Base-by-base conservation (phyloP, 2,113 vertebrate species). In the Hyaena hyaena region DNA sequence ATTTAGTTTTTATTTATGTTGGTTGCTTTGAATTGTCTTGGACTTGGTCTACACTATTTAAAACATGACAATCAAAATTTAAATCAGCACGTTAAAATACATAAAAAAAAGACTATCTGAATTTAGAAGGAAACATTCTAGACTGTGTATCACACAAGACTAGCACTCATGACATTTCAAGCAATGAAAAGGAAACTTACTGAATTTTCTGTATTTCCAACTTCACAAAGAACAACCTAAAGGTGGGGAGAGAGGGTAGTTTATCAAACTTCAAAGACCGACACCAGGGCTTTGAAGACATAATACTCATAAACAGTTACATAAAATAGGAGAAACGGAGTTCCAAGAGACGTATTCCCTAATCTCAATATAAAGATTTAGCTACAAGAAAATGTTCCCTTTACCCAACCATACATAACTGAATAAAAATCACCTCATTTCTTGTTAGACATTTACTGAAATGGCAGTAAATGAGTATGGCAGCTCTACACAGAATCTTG, bases 1-100 rank as follows among this genome's bases (percentile, higher is more conserved):
- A 83, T 95, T 95, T 92, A 92, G 48, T 95, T 28, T 90, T 73
- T 88, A 68, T 33, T 73, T 83, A 76, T 33, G 11, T 84, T 82
- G 8, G 61, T 92, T 84, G 63, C 53, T 92, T 61, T 79, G 43
- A 68, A 88, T 92, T 83, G 33, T 84, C 79, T 66, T 50, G 69
- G n/a, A 63, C 5, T 83, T 88, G 12, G n/a, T 79, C 93, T 79
- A 17, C 14, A 79, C 63, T 19, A 71, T 71, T 93, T 69, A 88
- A 93, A 84, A 84, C 33, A 69, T 23, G 19, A 15, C 23, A 48
- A 68, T 33, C 68, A 69, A 31, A 83, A 92, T 77, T 96, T 92
- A 88, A 63, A 92, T 88, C n/a, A 85, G 55, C 10, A 80, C 2
- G 6, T 50, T 50, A 88, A 66, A n/a, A 83, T 28, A 83, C 68